Percentiles rank a stretch among this genome's conserved stretches.
Conservation (phyloP, 2,888 invertebrate species). For the Chrysodeixis includens region DNA sequence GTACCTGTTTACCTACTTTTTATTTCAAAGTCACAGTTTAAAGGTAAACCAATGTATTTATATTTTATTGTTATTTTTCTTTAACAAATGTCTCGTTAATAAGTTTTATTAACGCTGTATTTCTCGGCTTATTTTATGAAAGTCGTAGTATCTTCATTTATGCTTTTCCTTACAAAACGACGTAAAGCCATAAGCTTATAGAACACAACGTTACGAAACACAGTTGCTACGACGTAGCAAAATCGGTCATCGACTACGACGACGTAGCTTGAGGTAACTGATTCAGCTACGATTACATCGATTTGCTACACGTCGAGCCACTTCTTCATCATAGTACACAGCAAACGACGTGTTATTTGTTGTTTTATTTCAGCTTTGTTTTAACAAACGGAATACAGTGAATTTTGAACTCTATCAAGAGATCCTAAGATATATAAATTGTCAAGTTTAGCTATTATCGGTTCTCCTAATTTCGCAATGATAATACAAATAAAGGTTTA, state of each 20-base stretch:
- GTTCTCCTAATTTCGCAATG: neutral
- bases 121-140: no score
- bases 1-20: no score
- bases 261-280: neutral
- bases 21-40: no score
- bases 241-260: neutral
- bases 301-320: neutral
- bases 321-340: neutral
- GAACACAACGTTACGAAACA: neutral
- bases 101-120: no score
- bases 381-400: neutral
- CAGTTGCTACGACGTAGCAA: neutral
- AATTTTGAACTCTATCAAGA: constrained; percentile 1
- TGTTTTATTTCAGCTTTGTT: neutral
- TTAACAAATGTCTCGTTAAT: no score
- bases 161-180: no score
- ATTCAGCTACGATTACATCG: constrained; percentile 1
- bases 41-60: no score
- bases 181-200: no score
- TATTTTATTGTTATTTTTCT: no score
- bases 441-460: neutral
- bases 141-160: no score
- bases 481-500: constrained; percentile 3
- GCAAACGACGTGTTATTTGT: neutral
- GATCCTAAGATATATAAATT: neutral